These are phyloP conservation scores for Albula glossodonta DNA, from an alignment of 2,113 vertebrate species.

Conservation along the genomic window DNA sequence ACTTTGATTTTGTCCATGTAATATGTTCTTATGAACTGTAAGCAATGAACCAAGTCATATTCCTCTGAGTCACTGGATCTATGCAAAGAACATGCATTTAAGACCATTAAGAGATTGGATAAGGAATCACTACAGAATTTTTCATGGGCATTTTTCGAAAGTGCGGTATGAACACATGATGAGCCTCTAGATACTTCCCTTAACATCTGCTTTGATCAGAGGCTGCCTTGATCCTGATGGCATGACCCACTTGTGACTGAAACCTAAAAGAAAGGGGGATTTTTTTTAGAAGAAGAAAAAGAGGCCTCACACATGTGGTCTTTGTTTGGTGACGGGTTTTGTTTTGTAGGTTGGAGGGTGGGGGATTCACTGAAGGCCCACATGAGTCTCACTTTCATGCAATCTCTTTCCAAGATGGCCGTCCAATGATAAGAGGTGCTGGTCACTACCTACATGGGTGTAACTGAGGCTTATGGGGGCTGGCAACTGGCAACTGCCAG, in stretches of 20 bases:
- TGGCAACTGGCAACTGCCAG: not conserved
- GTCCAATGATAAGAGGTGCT: not conserved
- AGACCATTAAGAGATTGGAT: not conserved
- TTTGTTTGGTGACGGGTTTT: not conserved
- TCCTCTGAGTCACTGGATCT: not conserved
- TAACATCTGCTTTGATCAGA: not conserved
- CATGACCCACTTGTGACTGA: not conserved
- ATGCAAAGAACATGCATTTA: not conserved
- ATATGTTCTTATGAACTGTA: not conserved
- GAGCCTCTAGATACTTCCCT: not conserved
- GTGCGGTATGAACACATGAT: too few species aligned
- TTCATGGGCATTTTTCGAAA: not conserved
- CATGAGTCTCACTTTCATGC: not conserved
- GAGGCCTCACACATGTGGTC: not conserved
- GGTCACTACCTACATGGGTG: not conserved
- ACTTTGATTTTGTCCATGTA: not conserved
- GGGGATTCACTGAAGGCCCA: not conserved
- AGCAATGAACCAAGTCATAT: not conserved
- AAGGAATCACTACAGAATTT: not conserved
- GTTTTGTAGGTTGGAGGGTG: not conserved
- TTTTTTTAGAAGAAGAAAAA: not conserved
- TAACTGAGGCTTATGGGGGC: not conserved
- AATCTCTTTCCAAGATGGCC: not conserved
- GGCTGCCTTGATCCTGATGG: not conserved
- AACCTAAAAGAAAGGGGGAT: not conserved